Evolutionary conservation across 2,113 vertebrate species (phyloP), one percentile per base, ranked within the genome.

Genomic region (Arizona elegans): DNA sequence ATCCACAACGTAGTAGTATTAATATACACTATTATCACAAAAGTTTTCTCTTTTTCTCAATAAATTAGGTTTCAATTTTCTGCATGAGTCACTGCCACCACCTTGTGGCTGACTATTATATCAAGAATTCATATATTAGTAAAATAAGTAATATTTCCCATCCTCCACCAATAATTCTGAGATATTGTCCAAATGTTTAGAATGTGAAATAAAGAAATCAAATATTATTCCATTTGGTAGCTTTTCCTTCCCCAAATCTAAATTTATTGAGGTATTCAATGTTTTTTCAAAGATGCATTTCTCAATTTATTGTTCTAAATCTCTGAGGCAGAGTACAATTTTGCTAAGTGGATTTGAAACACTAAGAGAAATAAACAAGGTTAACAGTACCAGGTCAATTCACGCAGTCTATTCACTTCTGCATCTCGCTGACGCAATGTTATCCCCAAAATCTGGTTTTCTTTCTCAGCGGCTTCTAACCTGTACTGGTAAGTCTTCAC

Each of bases 381-480:
- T 15, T 43, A 92, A 3, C 0, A 86, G 93, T 95, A 99, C 99
- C 98, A 98, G 87, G 97, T 98, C 29, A 99, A 95, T 17, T 98
- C 97, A 92, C 97, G 97, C 33, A 98, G 97, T 59, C 97, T 96
- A 92, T 90, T 96, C 17, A 98, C 97, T 97, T 99, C 98, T 12
- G 98, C 97, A 94, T 98, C 98, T 89, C 97, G 98, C 94, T 98
- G 98, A 93, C 97, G 97, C 86, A 98, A 95, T 0, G 98, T 97
- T 87, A 98, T 97, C 33, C 95, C 97, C 96, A 99, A 92, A 95
- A 98, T 97, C n/a, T 96, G 96, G 87, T 98, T 99, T 96, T 98
- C 98, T 89, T 97, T 98, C 94, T 98, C 98, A 5, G 97, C 95
- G 53, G 97, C 96, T 96, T 98, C 97, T 92, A 99, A 96, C 58